phyloP scores from a whole-genome alignment of 35 echinoderm and acorn worm genomes.

The Amphiura filiformis region DNA sequence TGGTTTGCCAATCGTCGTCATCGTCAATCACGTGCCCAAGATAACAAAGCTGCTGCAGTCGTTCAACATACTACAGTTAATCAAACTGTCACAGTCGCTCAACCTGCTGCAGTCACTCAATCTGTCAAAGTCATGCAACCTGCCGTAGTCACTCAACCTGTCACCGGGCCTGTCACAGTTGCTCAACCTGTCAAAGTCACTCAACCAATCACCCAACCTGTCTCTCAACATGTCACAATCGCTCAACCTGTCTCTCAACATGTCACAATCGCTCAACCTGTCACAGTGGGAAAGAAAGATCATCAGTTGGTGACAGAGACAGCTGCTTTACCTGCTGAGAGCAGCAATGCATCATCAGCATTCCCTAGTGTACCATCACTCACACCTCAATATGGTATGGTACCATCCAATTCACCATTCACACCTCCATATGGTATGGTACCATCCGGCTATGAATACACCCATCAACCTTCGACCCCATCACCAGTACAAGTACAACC shows the following conservation, averaged over 20 bases:
- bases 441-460: not conserved
- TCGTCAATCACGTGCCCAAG: not conserved
- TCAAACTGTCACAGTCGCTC: too few species aligned
- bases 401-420: not conserved
- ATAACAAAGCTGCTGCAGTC: too few species aligned
- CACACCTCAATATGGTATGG: not conserved
- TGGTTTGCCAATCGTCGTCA: constrained; percentile 8
- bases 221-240: too few species aligned
- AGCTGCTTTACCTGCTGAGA: not conserved
- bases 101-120: too few species aligned
- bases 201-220: too few species aligned
- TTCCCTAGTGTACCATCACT: not conserved
- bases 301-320: not conserved
- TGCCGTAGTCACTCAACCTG: too few species aligned
- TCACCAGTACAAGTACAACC: not conserved
- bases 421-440: not conserved
- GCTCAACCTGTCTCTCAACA: too few species aligned
- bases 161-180: too few species aligned
- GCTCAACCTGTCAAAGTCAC: too few species aligned
- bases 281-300: not conserved
- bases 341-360: not conserved
- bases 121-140: too few species aligned
- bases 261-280: too few species aligned
- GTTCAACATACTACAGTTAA: too few species aligned
- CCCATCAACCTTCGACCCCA: not conserved